A percentile compares a stretch with the other conserved stretches of the same genome.
Evolutionary conservation across 2,113 vertebrate genomes (phyloP).

Genomic region (Erythrocercus mccallii): DNA sequence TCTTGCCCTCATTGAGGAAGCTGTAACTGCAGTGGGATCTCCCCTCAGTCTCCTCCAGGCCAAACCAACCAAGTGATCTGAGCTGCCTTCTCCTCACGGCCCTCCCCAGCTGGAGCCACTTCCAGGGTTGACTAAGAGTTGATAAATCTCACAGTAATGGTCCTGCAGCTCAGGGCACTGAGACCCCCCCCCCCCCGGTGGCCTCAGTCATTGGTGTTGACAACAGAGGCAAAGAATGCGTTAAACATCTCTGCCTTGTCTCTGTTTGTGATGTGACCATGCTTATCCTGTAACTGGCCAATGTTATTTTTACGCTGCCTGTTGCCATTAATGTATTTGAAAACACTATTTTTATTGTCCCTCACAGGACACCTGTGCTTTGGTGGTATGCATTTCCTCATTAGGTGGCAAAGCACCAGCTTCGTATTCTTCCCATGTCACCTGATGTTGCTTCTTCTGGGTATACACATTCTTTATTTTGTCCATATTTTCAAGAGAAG

Average conservation of each 20-base stretch:
- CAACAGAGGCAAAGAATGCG: fast-evolving
- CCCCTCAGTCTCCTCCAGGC: neutral
- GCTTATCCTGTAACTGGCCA: neutral
- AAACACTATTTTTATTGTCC: neutral
- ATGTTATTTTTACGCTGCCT: neutral
- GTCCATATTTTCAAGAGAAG: neutral
- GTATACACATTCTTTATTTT: neutral
- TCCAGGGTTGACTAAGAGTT: neutral
- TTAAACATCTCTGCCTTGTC: neutral
- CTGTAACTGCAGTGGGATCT: neutral
- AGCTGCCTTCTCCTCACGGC: neutral
- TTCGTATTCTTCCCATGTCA: neutral
- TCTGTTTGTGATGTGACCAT: neutral
- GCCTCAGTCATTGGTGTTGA: neutral
- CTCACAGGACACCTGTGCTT: neutral
- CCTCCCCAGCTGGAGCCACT: neutral
- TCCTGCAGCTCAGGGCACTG: neutral
- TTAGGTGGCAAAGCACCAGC: neutral
- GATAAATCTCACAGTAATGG: neutral
- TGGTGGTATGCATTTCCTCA: neutral
- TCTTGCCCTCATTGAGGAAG: neutral
- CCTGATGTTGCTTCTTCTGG: neutral
- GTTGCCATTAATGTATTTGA: neutral
- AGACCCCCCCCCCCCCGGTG: neutral
- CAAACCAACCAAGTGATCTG: fast-evolving